Conservation (phyloP, 2,113 vertebrate genomes). For the Larimichthys crocea region DNA sequence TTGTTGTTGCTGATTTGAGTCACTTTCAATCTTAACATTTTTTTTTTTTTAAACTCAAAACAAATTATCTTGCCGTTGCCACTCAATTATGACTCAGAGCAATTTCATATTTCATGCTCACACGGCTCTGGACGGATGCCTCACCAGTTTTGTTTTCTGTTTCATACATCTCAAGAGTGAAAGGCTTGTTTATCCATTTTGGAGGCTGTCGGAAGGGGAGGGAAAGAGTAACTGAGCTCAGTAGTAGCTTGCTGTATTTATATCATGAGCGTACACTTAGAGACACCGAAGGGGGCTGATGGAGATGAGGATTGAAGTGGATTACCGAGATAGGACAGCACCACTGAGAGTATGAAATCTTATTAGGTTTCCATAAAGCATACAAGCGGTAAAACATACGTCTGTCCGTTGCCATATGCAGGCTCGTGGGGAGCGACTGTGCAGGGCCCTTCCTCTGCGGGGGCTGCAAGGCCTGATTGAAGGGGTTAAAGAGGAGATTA, state of each 20-base stretch:
- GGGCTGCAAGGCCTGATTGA: slow-evolving; percentile 48
- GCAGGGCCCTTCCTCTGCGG: slow-evolving; percentile 14
- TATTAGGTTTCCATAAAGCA: slow-evolving; percentile 44
- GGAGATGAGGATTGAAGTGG: slow-evolving; percentile 69
- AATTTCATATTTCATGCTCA: slow-evolving; percentile 51
- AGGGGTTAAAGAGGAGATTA: slow-evolving; percentile 80
- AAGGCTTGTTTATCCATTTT: slow-evolving; percentile 60
- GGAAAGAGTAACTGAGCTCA: slow-evolving; percentile 42
- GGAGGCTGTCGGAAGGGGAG: slow-evolving; percentile 22
- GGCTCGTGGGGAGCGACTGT: slow-evolving; percentile 36
- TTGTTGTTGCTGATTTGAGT: slow-evolving; percentile 51
- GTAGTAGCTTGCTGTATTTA: slow-evolving; percentile 48
- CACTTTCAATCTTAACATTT: slow-evolving; percentile 30
- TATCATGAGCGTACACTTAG: slow-evolving; percentile 45
- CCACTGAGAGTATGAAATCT: slow-evolving; percentile 54
- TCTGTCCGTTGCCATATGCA: slow-evolving; percentile 45
- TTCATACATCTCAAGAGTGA: slow-evolving; percentile 37
- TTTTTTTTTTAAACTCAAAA: slow-evolving; percentile 25
- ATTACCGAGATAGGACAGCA: slow-evolving; percentile 58
- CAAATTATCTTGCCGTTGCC: slow-evolving; percentile 54
- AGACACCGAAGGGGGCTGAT: slow-evolving; percentile 49
- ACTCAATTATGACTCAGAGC: slow-evolving; percentile 51
- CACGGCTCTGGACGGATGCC: slow-evolving; percentile 30
- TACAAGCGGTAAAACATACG: slow-evolving; percentile 35
- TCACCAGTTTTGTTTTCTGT: slow-evolving; percentile 44